Base-by-base conservation (phyloP, 2,113 vertebrate species). In the Oncorhynchus gorbuscha region DNA sequence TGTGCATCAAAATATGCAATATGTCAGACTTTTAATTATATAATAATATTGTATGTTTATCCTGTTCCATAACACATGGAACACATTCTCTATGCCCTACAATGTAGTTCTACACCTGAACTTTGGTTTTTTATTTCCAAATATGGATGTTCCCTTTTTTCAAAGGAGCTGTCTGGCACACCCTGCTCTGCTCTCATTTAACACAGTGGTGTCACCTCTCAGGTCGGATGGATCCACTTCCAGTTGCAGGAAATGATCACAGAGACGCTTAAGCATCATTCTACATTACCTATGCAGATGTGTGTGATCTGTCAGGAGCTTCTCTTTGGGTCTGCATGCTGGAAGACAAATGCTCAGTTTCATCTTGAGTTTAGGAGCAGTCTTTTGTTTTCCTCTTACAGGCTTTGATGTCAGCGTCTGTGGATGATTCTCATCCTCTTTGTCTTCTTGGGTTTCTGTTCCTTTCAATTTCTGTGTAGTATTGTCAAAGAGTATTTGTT, bases 201-300 rank as follows among this genome's bases (percentile, higher is more conserved):
- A 45, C 2, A 45, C 9, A 12, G 2, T 45, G 39, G 39, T 45
- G 39, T 45, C 39, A 45, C 39, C 39, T 45, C 9, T 45, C 39
- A 45, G 39, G 39, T 45, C 9, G 1, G 51, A 55, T 55, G 51
- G 51, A 55, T 55, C 16, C 51, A 55, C 9, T 45, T 45, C 9
- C 51, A 55, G 13, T 58, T n/a, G 26, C 69, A 64, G 45, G 22
- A 75, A 26, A n/a, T 58, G 75, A 82, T 77, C 69, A 70, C 72
- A 67, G 75, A 39, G 59, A 71, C 14, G 26, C 68, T 79, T 76
- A 49, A 79, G 73, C 66, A 71, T 82, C 67, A 18, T 62, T 83
- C 80, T 76, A 64, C 74, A 79, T 83, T 79, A 65, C 61, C 30
- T 16, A 59, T 73, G 66, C 75, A 79, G 69, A 80, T 77, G 68